These are phyloP conservation scores for Ophraella communa DNA, from an alignment of 2,888 invertebrate species.

Conservation along the genomic window DNA sequence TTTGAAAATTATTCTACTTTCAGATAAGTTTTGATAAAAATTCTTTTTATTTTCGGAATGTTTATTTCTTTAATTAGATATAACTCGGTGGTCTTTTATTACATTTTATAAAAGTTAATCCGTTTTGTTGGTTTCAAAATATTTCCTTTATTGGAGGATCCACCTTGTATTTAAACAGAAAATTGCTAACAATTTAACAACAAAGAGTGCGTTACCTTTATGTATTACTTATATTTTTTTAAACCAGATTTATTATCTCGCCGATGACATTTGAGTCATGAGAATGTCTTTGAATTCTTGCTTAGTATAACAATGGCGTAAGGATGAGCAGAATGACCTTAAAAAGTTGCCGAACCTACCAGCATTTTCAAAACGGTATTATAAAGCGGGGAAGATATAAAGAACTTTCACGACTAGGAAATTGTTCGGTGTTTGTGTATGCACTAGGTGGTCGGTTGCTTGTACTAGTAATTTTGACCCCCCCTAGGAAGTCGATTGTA, in stretches of 20 bases:
- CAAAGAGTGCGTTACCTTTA: slow-evolving; percentile 38
- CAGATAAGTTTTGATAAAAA: too few species aligned
- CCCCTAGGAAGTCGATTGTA: slow-evolving; percentile 11
- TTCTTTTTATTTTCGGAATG: too few species aligned
- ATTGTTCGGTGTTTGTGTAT: slow-evolving; percentile 12
- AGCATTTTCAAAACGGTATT: slow-evolving; percentile 24
- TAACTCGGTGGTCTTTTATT: too few species aligned
- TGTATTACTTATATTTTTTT: slow-evolving; percentile 38
- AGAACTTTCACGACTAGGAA: slow-evolving; percentile 36
- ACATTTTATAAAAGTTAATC: neutral
- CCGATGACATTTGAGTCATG: slow-evolving; percentile 46
- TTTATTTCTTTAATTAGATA: too few species aligned
- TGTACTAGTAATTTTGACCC: slow-evolving; percentile 1
- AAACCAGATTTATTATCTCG: slow-evolving; percentile 38
- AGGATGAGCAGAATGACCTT: slow-evolving; percentile 40
- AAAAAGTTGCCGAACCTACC: slow-evolving; percentile 38
- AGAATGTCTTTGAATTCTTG: slow-evolving; percentile 40
- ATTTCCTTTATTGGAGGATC: too few species aligned
- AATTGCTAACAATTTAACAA: slow-evolving; percentile 4
- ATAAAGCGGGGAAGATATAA: slow-evolving; percentile 27
- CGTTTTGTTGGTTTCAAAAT: neutral
- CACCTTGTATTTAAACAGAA: slow-evolving; percentile 7
- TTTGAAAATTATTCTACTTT: too few species aligned
- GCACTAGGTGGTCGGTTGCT: slow-evolving; percentile 17
- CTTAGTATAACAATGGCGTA: slow-evolving; percentile 34